Evolutionary conservation across 2,797 vertebrate genomes (phyloP).

Genomic region (Gymnothorax reevesii): DNA sequence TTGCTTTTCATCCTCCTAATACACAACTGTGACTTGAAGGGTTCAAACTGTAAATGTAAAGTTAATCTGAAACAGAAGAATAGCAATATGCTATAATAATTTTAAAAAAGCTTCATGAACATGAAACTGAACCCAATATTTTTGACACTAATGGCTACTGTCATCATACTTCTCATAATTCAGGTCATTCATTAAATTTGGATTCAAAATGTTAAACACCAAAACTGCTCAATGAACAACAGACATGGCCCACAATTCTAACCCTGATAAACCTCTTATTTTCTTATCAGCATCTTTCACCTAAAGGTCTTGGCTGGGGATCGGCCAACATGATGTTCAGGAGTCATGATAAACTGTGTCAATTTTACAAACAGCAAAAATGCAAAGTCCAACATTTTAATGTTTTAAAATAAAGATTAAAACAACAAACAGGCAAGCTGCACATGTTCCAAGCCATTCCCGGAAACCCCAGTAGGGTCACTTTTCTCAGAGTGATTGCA

Average conservation of each 20-base stretch:
- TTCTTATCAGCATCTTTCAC: background rate
- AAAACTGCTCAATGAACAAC: too few species aligned
- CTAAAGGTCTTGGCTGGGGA: background rate
- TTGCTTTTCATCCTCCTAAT: too few species aligned
- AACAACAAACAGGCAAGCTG: background rate
- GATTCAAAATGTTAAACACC: background rate
- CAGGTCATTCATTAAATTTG: background rate
- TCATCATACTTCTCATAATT: too few species aligned
- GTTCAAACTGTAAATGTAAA: too few species aligned
- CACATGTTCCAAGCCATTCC: background rate
- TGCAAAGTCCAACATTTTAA: background rate
- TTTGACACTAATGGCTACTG: too few species aligned
- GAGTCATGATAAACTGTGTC: background rate
- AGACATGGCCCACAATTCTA: background rate
- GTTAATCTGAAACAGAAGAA: too few species aligned
- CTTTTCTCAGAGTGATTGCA: background rate
- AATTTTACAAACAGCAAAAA: background rate
- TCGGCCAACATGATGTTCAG: background rate
- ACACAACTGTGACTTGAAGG: too few species aligned
- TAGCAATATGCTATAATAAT: too few species aligned
- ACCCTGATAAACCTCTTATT: background rate
- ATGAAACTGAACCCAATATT: too few species aligned
- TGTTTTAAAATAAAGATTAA: background rate
- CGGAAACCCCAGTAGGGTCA: background rate
- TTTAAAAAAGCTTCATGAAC: too few species aligned